Conservation (phyloP, 2,888 invertebrate species). For the Luperina nickerlii region DNA sequence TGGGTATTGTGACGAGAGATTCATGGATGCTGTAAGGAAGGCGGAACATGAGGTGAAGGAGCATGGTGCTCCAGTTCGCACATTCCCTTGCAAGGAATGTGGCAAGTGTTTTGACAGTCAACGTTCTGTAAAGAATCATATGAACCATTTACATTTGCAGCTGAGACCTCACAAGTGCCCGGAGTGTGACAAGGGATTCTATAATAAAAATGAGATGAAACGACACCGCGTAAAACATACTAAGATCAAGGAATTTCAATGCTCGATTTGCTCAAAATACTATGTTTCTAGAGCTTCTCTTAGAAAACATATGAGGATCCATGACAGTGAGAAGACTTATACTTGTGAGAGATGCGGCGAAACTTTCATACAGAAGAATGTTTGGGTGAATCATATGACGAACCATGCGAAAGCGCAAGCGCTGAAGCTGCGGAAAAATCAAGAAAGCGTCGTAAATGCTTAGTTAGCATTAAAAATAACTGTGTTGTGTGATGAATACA, state of each 20-base stretch:
- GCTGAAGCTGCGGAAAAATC: not conserved
- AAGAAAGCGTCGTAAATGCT: not conserved
- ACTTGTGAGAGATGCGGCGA: constrained; percentile 40
- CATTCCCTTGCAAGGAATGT: constrained; percentile 72
- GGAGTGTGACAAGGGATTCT: constrained; percentile 55
- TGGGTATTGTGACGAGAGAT: constrained; percentile 74
- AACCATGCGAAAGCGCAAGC: constrained; percentile 34
- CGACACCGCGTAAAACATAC: constrained; percentile 51
- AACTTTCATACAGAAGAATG: constrained; percentile 32
- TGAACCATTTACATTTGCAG: constrained; percentile 72
- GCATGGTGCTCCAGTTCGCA: constrained; percentile 67
- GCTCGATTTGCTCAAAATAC: constrained; percentile 44
- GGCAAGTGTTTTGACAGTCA: constrained; percentile 69
- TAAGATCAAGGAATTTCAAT: constrained; percentile 48
- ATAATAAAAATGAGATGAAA: constrained; percentile 43
- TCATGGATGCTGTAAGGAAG: constrained; percentile 66
- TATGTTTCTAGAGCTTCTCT: constrained; percentile 26
- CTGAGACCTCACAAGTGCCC: constrained; percentile 74
- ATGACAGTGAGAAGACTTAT: constrained; percentile 8
- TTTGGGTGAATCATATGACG: constrained; percentile 39
- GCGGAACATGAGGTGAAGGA: constrained; percentile 69
- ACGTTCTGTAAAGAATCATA: constrained; percentile 68
- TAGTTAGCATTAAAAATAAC: not conserved
- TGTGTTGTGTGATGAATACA: not conserved
- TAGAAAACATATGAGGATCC: constrained; percentile 34